Percentiles rank a stretch among this genome's conserved stretches.
Conservation (phyloP, 2,113 vertebrate genomes). For the Dissostichus mawsoni region DNA sequence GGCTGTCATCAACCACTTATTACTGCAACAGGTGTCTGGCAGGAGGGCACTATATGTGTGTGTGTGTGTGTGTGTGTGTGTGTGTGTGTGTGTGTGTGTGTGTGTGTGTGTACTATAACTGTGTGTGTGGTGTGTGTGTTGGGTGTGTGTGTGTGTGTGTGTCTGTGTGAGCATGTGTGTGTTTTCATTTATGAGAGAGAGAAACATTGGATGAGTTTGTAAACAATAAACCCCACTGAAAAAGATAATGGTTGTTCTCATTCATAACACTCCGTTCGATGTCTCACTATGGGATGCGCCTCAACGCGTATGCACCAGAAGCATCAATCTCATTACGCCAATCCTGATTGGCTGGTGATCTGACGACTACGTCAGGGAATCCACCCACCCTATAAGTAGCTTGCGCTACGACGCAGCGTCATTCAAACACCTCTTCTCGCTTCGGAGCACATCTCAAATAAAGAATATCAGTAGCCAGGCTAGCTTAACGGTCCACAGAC, state of each 20-base stretch:
- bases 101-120: neutral
- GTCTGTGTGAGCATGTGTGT: conserved; percentile 15
- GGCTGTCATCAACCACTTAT: conserved; percentile 36
- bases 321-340: too few species aligned
- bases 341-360: too few species aligned
- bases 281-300: too few species aligned
- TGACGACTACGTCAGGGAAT: too few species aligned
- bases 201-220: neutral
- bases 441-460: too few species aligned
- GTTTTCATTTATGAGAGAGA: neutral
- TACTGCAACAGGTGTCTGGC: conserved; percentile 42
- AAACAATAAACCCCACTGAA: neutral
- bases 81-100: conserved; percentile 2
- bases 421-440: too few species aligned
- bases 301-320: too few species aligned
- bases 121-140: conserved; percentile 9
- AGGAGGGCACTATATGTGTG: neutral
- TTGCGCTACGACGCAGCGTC: too few species aligned
- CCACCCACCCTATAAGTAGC: too few species aligned
- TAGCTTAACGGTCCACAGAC: too few species aligned
- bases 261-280: too few species aligned
- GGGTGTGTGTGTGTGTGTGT: conserved; percentile 3
- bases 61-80: conserved; percentile 18
- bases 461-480: too few species aligned
- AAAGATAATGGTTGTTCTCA: neutral